Base-by-base conservation (phyloP, 2,113 vertebrate species). In the Hipposideros armiger region DNA sequence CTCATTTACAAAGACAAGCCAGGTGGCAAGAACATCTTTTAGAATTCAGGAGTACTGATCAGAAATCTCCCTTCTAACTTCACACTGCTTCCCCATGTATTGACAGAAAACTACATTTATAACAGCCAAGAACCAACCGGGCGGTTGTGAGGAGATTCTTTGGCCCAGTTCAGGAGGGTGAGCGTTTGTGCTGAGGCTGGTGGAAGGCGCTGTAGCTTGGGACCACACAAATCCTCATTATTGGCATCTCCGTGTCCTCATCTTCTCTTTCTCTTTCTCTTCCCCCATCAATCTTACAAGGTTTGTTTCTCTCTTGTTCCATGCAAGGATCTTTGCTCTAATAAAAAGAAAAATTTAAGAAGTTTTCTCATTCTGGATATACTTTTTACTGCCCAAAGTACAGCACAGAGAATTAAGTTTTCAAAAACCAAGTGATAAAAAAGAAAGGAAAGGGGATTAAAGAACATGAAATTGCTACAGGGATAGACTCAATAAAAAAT, bases 391-490 rank as follows among this genome's bases (percentile, higher is more conserved):
- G 95, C 90, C 70, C 58, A 81, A 97, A 98, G 91, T 95, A 93
- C 74, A 97, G 94, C 97, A 97, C 82, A 98, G 97, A 98, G 97
- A 98, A 98, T 97, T 96, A 97, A 95, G 94, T 98, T 98, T 98
- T 92, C 97, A 97, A 97, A 97, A 96, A 74, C 62, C 14, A 90
- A 98, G 88, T 91, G 95, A 98, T 98, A 97, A 95, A 96, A 91
- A 36, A 90, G 96, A 97, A 97, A 97, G 92, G 83, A 95, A 96
- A 45, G 80, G 89, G 98, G 92, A 98, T 98, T 98, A 97, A 95
- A 98, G 96, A 88, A 95, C 62, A 30, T 54, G 42, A 86, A 95
- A 96, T 96, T 96, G 85, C 97, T 88, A 56, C 96, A 91, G 87
- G 97, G 86, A 93, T 81, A 97, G 22, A 81, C 9, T 87, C 76